These are phyloP conservation scores for Griposia aprilina DNA, from an alignment of 2,888 invertebrate genomes.

Conservation along the genomic window DNA sequence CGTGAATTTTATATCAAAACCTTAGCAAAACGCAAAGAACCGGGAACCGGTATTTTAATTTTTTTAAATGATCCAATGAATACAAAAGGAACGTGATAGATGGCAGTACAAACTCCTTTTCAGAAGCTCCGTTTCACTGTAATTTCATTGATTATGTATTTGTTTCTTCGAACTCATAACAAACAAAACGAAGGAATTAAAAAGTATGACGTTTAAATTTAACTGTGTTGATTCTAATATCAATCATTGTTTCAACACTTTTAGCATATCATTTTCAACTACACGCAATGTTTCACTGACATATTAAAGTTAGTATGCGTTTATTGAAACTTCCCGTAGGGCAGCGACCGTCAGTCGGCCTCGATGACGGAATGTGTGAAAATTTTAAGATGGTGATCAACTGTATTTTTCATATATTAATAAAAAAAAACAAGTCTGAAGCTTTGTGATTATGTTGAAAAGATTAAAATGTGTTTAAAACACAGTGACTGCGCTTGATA, in stretches of 20 bases:
- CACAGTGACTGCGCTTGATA: constrained; percentile 69
- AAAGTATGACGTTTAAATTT: fast-evolving
- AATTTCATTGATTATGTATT: neutral
- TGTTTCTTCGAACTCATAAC: neutral
- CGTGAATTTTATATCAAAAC: neutral
- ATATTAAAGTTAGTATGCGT: constrained; percentile 67
- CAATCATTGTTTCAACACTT: neutral
- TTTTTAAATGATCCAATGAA: constrained; percentile 8
- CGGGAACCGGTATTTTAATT: constrained; percentile 42
- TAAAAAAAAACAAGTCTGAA: constrained; percentile 75
- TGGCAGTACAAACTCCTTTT: constrained; percentile 27
- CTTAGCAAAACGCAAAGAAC: constrained; percentile 18
- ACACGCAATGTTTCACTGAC: constrained; percentile 13
- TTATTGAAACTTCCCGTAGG: constrained; percentile 77
- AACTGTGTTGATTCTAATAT: no score
- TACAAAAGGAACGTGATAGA: constrained; percentile 37
- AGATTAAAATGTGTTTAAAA: constrained; percentile 74
- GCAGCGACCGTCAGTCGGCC: constrained; percentile 89
- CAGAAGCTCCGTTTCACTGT: constrained; percentile 39
- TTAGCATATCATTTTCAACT: neutral
- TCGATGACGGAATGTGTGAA: constrained; percentile 90
- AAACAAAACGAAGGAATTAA: neutral
- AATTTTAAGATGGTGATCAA: constrained; percentile 89
- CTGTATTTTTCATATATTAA: constrained; percentile 83
- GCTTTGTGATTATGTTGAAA: constrained; percentile 73